A percentile compares a stretch with the other conserved stretches of the same genome.
Conservation (phyloP, 1,140 invertebrate genomes). For the Drosophila insularis region DNA sequence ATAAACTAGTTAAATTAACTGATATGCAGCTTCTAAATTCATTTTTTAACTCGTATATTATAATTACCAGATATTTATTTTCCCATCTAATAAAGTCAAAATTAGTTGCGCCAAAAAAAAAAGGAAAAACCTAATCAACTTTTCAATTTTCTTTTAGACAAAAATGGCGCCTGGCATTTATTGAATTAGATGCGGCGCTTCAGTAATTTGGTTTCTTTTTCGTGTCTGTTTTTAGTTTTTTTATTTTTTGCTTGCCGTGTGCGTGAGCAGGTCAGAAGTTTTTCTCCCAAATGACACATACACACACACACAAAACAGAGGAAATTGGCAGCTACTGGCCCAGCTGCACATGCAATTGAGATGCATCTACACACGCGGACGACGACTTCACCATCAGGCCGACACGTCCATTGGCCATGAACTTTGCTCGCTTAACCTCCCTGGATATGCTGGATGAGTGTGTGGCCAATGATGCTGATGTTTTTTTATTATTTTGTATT, state of each 20-base stretch:
- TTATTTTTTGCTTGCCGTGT: not conserved
- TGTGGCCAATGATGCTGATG: conserved; percentile 19
- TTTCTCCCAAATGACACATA: conserved; percentile 50
- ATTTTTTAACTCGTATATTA: not conserved
- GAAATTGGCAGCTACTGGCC: conserved; percentile 33
- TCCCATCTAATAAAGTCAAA: not conserved
- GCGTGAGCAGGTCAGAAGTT: conserved; percentile 70
- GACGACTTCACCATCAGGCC: conserved; percentile 26
- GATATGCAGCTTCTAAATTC: not conserved
- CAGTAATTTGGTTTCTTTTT: conserved; percentile 37
- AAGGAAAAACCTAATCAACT: conserved; percentile 35
- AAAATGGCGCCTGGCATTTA: conserved; percentile 37
- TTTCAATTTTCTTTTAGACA: conserved; percentile 39
- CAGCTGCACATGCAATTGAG: conserved; percentile 39
- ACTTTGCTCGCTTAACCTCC: conserved; percentile 73
- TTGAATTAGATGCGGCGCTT: conserved; percentile 53
- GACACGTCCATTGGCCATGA: conserved; percentile 64
- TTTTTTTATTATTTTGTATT: conserved; percentile 22
- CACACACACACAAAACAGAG: conserved; percentile 19
- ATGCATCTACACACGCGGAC: conserved; percentile 22
- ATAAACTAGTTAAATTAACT: too few relatives aligned
- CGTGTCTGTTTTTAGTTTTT: not conserved
- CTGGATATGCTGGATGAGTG: conserved; percentile 12
- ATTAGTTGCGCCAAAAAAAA: conserved; percentile 13
- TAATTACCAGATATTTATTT: not conserved